Base-by-base conservation (phyloP, 2,113 vertebrate species). In the Vireo altiloquus region DNA sequence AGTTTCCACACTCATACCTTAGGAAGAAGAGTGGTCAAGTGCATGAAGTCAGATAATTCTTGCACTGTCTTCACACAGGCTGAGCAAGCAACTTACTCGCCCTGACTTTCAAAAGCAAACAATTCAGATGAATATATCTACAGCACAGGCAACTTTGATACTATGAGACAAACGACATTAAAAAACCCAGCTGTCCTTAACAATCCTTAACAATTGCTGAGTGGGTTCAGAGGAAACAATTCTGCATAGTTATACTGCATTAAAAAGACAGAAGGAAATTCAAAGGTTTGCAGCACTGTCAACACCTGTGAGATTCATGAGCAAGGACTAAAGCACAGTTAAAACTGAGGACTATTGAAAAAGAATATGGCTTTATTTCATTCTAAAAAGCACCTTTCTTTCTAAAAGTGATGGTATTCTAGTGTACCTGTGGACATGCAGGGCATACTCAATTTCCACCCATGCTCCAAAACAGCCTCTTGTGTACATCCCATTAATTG, bases 401-500 rank as follows among this genome's bases (percentile, higher is more conserved):
- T n/a, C 49, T 68, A 21, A 5, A 88, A 82, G 31, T 7, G 5
- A 39, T 23, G 15, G 61, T 80, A 33, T n/a, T 87, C n/a, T 35
- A 30, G 11, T 15, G 13, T 42, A 60, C 53, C 24, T 25, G 28
- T n/a, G n/a, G 57, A 40, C 27, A 72, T 16, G 12, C 31, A 53
- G 11, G 30, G 19, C 27, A 84, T 11, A 10, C 24, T 37, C 50
- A 22, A 17, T 57, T 78, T 42, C 74, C 22, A 27, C 35, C 31
- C 22, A 27, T 33, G 14, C 70, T 74, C 28, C 56, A 82, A 52
- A 72, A 22, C 8, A 71, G 47, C 82, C 18, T 47, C 40, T 40
- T 33, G 3, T 22, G 24, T 15, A 54, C 10, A 24, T 19, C 20
- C 13, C 21, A 12, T 49, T 18, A 50, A n/a, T 54, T 3, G 0